phyloP scores from a whole-genome alignment of 2,888 invertebrate genomes.

The Nebria salina region DNA sequence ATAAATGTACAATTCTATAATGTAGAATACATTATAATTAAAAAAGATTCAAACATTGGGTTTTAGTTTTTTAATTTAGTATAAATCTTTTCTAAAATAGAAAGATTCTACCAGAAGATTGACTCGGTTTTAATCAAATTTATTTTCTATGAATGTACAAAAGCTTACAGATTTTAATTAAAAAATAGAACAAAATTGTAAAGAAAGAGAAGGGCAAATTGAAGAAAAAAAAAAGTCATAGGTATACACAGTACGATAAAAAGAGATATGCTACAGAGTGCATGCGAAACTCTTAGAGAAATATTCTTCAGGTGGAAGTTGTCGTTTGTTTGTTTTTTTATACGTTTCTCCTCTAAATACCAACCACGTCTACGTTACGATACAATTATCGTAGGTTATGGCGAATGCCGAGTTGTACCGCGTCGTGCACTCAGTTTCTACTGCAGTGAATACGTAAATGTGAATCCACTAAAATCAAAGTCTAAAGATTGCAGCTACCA shows the following conservation, averaged over 20 bases:
- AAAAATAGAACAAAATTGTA: neutral
- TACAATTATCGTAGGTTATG: neutral
- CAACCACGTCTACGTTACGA: neutral
- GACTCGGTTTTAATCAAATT: neutral
- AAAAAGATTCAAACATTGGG: no score
- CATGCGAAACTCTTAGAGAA: neutral
- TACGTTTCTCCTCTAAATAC: neutral
- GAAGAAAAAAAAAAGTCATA: neutral
- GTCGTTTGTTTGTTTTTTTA: neutral
- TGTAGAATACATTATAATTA: no score
- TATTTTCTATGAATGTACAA: neutral
- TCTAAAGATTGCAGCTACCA: no score
- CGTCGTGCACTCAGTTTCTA: neutral
- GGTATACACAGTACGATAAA: neutral
- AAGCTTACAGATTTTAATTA: neutral
- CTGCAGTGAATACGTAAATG: neutral
- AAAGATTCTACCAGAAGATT: neutral
- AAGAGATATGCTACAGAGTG: neutral
- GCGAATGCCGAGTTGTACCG: neutral
- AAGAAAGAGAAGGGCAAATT: neutral
- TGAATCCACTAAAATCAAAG: no score
- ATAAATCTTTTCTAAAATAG: no score
- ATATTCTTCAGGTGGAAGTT: constrained; percentile 1
- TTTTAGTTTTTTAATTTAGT: no score
- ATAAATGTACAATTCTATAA: no score